Evolutionary conservation across 2,797 vertebrate genomes (phyloP), one percentile per base, ranked within the genome.

Genomic region (Valencia hispanica): DNA sequence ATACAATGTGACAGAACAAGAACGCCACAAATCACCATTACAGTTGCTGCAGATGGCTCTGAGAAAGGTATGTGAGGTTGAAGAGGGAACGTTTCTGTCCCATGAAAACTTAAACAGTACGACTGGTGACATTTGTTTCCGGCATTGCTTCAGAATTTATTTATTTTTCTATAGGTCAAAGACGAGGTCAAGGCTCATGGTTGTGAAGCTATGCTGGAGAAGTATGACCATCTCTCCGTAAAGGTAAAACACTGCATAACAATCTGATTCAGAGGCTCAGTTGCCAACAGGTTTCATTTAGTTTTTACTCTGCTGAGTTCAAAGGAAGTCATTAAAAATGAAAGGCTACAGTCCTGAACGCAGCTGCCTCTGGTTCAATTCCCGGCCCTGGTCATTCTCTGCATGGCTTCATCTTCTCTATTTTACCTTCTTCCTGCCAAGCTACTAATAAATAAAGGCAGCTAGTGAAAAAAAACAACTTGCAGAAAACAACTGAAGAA

Each of bases 41-140:
- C 0, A 80, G 22, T 94, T 96, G 27, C 94, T 91, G 30, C 14
- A 93, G 68, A 69, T 74, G 69, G 91, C 94, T 2, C 81, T 96
- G 59, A 36, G 73, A 73, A 91, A 84, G 92, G 95, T 95, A 57
- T 4, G n/a, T 30, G 11, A 18, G 25, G 15, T 32, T 0, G 12
- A 0, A 7, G 34, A 3, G 36, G 5, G 15, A 9, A 17, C 3
- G 5, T 8, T 0, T 68, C 22, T 5, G 32, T 17, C 15, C 15
- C 3, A n/a, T 27, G 51, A 55, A 51, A 55, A 27, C 51, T 34
- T 3, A 4, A 4, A 18, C 1, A 39, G 6, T 2, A 61, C 0
- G 14, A 1, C 30, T 32, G 17, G 47, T 39, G 20, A 14, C 36
- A 7, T 36, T 22, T 22, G 22, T 18, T 32, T 4, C 57, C 10